These are phyloP conservation scores for Invenusta paracnida DNA, from an alignment of 2,888 invertebrate genomes.

Conservation along the genomic window DNA sequence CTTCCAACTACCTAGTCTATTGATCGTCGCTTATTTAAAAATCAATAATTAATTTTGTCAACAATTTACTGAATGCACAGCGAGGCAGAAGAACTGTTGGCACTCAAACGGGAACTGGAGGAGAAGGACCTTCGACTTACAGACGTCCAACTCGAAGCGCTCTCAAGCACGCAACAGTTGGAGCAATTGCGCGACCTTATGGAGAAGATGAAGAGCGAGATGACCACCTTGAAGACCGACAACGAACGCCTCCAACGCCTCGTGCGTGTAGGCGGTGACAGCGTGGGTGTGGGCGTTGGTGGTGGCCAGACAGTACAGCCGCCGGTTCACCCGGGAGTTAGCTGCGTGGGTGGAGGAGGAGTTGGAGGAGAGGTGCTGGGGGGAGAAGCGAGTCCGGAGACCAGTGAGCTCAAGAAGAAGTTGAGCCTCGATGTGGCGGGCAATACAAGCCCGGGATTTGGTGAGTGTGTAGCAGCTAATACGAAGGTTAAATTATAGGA, in stretches of 20 bases:
- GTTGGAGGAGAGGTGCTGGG: not conserved
- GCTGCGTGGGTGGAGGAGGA: not conserved
- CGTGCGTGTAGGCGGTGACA: slow-evolving; percentile 62
- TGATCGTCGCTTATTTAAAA: too few species aligned
- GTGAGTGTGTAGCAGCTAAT: not conserved
- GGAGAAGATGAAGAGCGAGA: slow-evolving; percentile 92
- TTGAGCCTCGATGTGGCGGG: slow-evolving; percentile 23
- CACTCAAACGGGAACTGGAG: slow-evolving; percentile 82
- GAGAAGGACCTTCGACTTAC: slow-evolving; percentile 93
- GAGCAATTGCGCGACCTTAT: slow-evolving; percentile 93
- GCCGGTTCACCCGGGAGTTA: too few species aligned
- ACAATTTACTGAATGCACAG: too few species aligned
- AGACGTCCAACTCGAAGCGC: slow-evolving; percentile 88
- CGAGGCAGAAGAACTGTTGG: slow-evolving; percentile 65
- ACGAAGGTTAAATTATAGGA: too few species aligned
- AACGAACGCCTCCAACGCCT: slow-evolving; percentile 86
- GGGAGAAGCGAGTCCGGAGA: not conserved
- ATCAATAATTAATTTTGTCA: too few species aligned
- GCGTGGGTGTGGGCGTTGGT: not conserved
- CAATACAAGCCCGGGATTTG: not conserved
- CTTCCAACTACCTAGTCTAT: too few species aligned
- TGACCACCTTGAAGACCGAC: slow-evolving; percentile 90
- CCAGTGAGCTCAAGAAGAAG: slow-evolving; percentile 1
- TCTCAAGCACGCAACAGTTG: slow-evolving; percentile 91
- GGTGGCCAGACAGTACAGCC: not conserved